These are phyloP conservation scores for Platycheirus rosarum DNA, from an alignment of 2,888 invertebrate genomes.

Conservation along the genomic window DNA sequence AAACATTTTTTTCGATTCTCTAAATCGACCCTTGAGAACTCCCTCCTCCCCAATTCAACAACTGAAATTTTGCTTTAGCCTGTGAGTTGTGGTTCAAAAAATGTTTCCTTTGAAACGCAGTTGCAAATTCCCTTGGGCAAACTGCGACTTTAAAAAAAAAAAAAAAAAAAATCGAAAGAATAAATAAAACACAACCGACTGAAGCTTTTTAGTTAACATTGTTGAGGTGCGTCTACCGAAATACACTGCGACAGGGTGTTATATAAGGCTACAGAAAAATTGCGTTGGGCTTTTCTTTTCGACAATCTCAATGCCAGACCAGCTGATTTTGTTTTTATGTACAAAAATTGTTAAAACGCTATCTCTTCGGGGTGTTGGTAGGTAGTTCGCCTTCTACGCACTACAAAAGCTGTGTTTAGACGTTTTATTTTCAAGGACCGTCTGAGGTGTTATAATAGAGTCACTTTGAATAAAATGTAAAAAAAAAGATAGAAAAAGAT, in stretches of 20 bases:
- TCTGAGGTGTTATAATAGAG: background rate
- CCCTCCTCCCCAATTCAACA: background rate
- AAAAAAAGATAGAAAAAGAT: no score
- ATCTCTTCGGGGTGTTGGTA: constrained; percentile 7
- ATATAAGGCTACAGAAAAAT: constrained; percentile 49
- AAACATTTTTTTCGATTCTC: constrained; percentile 10
- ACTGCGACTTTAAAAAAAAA: background rate
- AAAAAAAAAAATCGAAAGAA: constrained; percentile 8
- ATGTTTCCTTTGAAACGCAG: constrained; percentile 28
- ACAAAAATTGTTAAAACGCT: constrained; percentile 57
- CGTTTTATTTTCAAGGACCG: background rate
- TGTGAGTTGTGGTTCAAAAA: background rate
- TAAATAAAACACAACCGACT: no score
- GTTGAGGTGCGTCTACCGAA: constrained; percentile 13
- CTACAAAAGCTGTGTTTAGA: background rate
- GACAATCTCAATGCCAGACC: constrained; percentile 49
- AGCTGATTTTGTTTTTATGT: constrained; percentile 80
- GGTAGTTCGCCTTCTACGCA: background rate
- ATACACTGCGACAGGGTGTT: constrained; percentile 42
- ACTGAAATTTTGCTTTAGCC: background rate
- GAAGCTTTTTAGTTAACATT: no score
- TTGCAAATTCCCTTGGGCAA: constrained; percentile 17
- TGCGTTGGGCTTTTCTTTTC: constrained; percentile 1
- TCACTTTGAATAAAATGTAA: no score
- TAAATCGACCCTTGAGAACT: background rate